Evolutionary conservation across 2,888 invertebrate species (phyloP), one percentile per base, ranked within the genome.

Genomic region (Pherbina coryleti): DNA sequence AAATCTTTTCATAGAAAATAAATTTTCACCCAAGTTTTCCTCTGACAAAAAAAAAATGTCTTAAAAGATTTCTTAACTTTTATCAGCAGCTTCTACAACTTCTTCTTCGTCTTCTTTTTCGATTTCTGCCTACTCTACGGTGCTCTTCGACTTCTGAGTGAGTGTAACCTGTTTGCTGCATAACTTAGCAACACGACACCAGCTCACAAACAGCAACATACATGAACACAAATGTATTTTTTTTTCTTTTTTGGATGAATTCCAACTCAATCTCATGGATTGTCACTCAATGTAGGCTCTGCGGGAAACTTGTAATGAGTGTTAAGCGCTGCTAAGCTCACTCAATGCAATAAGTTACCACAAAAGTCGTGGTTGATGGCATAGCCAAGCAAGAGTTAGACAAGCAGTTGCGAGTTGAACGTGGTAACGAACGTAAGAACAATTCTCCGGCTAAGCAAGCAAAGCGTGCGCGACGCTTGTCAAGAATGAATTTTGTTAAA

Each of bases 401-500:
- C 80, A 80, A 79, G 73, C 86, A 87, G 88, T 87, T 86, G 84
- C 83, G 85, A 84, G 87, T 86, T 85, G 84, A 85, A 85, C 85
- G 86, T 55, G 66, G 66, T 83, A 83, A 83, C 83, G 83, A 82
- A 83, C 85, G 84, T 84, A 82, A 87, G 88, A 88, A 88, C 87
- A 83, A 84, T 87, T 87, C 85, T 86, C 76, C 82, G 80, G 64
- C 75, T 34, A 44, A 60, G 75, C 67, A 67, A 57, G 72, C 67
- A 64, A 72, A 66, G 78, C 77, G 81, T 75, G 77, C 79, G 78
- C 75, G 76, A 71, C 57, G 70, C 69, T 51, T 25, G 19, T 1
- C 37, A 5, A 60, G 64, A 62, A 31, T 37, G 53, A 74, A 31
- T 7, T 37, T 51, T 74, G 28, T 51, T 34, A 22, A 73, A 53